Evolutionary conservation across 1,140 invertebrate species (phyloP), one percentile per base, ranked within the genome.

Genomic region (Phthorimaea operculella): DNA sequence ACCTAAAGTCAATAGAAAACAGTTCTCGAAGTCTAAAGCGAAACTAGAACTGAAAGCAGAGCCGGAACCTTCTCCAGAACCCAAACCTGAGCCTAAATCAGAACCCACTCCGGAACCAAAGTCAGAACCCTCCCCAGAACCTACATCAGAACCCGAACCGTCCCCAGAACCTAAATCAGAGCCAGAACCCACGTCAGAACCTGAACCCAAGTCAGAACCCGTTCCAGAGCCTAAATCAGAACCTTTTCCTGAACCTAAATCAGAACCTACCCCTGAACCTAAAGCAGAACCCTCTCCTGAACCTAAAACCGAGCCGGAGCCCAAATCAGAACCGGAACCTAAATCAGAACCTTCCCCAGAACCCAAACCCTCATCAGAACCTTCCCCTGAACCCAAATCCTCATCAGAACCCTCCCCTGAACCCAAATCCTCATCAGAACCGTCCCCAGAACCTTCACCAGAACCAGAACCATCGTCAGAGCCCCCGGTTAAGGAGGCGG

Each of bases 71-170:
- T 78, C 85, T 58, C 82, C 86, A 0, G 81, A 85, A 49, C 79
- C 87, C 0, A 77, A 85, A 49, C 79, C 88, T 0, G 85, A 89
- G 66, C 85, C 87, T 0, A 79, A 86, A 68, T 72, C 87, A 0
- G 79, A 86, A 67, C 80, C 86, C 3, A 79, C 79, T 61, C 71
- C 81, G 5, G 61, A 59, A 59, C 68, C 79, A 48, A 79, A 87
- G 75, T 77, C 74, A 5, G 68, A 74, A 52, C 76, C 82, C 4
- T 80, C 85, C 63, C 82, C 86, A 1, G 79, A 62, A 52, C 77
- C 87, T 0, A 77, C 87, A 64, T 82, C 87, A 1, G 83, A 87
- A 66, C 74, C 87, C 56, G 62, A 85, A 62, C 72, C 81, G 14
- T 72, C 54, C 51, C 79, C 79, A 9, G 81, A 86, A 62, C 78